Evolutionary conservation across 37 sponge, comb jelly and placozoan species (phyloP).

Genomic region (Aphrocallistes beatrix): DNA sequence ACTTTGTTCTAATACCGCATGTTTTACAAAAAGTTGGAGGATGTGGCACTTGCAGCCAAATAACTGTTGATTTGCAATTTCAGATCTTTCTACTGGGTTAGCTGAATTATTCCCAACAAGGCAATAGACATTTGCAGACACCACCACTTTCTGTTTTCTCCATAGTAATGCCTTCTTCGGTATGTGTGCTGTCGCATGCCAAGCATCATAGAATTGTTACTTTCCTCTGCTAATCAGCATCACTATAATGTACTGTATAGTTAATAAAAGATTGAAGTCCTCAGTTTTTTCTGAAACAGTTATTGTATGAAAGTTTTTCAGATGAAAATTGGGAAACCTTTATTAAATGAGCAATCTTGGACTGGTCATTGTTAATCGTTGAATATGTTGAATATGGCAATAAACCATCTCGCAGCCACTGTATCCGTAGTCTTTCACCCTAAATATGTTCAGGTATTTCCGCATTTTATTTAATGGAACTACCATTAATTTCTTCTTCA

Average conservation of each 20-base stretch:
- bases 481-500: neutral
- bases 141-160: neutral
- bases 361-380: neutral
- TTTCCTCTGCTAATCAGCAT: neutral
- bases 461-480: neutral
- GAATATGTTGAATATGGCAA: neutral
- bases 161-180: neutral
- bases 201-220: neutral
- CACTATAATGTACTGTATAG: neutral
- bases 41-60: slow-evolving; percentile 13
- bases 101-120: neutral
- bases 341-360: neutral
- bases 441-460: neutral
- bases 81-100: neutral
- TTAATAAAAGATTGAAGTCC: neutral
- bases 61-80: slow-evolving; percentile 14
- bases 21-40: slow-evolving; percentile 3
- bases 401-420: neutral
- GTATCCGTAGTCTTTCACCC: neutral
- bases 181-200: slow-evolving; percentile 2
- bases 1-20: slow-evolving; percentile 10
- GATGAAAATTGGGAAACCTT: neutral
- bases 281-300: neutral
- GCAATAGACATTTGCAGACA: neutral
- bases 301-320: neutral